phyloP scores from a whole-genome alignment of 1,140 invertebrate genomes.

The Batillaria attramentaria region DNA sequence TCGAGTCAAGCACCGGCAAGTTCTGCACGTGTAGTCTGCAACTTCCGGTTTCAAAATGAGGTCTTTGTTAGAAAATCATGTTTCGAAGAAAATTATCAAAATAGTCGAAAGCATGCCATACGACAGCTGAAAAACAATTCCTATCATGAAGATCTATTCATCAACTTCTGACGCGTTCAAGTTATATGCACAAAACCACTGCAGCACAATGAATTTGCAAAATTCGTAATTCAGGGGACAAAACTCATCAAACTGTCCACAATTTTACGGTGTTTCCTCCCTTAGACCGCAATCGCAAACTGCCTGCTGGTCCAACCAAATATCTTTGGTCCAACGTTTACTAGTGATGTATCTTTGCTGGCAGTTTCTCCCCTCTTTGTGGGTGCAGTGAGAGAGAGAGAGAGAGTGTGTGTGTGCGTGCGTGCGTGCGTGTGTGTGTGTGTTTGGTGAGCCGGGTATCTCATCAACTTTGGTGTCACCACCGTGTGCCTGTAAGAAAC shows the following conservation, averaged over 20 bases:
- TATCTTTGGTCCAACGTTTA: not conserved
- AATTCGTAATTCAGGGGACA: not conserved
- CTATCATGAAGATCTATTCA: not conserved
- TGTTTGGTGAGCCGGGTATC: not conserved
- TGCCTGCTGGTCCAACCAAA: too few species aligned
- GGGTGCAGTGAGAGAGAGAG: not conserved
- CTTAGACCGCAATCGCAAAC: too few species aligned
- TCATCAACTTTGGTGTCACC: not conserved
- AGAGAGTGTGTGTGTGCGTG: too few species aligned
- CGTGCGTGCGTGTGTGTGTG: too few species aligned
- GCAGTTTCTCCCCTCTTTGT: not conserved
- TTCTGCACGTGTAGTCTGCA: not conserved
- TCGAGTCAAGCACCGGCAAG: not conserved
- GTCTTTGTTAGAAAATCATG: not conserved
- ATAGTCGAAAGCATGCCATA: not conserved
- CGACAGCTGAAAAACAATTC: not conserved
- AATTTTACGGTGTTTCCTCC: too few species aligned
- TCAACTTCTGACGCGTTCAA: not conserved
- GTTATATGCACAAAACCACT: not conserved
- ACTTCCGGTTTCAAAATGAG: constrained; percentile 12
- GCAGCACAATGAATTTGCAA: not conserved
- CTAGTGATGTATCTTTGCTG: not conserved
- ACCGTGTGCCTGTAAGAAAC: not conserved
- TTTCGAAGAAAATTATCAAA: not conserved
- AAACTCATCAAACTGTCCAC: not conserved